A percentile compares a stretch with the other conserved stretches of the same genome.
Evolutionary conservation across 2,888 invertebrate species (phyloP).

Genomic region (Micoletzkya japonica): DNA sequence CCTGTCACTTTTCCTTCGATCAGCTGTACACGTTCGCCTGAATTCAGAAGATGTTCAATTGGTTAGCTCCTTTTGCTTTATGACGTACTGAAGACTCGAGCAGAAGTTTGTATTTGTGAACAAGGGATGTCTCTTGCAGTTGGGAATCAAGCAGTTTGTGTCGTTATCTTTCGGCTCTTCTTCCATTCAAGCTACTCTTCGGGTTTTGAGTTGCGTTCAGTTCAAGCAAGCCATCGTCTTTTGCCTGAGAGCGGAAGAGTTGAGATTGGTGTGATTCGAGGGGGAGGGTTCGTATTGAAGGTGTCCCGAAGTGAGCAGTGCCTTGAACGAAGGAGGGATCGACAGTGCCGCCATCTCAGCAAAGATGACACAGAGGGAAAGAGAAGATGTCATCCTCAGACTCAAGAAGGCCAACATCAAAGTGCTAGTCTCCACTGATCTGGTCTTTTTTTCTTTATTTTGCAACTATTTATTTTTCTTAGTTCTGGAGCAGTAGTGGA

Average conservation of each 20-base stretch:
- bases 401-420: slow-evolving; percentile 81
- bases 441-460: slow-evolving; percentile 62
- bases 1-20: slow-evolving; percentile 70
- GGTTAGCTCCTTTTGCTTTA: slow-evolving; percentile 36
- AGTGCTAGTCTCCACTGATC: slow-evolving; percentile 83
- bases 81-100: no score
- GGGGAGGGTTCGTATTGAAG: slow-evolving; percentile 67
- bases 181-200: background rate
- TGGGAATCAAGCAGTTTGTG: slow-evolving; percentile 64
- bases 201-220: slow-evolving; percentile 66
- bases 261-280: slow-evolving; percentile 27
- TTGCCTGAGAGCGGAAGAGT: slow-evolving; percentile 81
- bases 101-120: background rate
- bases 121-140: slow-evolving; percentile 35
- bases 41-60: slow-evolving; percentile 73
- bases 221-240: slow-evolving; percentile 91
- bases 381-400: slow-evolving; percentile 77
- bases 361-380: slow-evolving; percentile 77
- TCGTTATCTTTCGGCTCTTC: background rate
- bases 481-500: background rate
- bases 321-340: slow-evolving; percentile 77
- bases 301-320: slow-evolving; percentile 78
- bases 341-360: slow-evolving; percentile 79
- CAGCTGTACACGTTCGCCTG: slow-evolving; percentile 64
- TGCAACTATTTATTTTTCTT: background rate